Evolutionary conservation across 2,888 invertebrate genomes (phyloP), one percentile per base, ranked within the genome.

Genomic region (Heliconius hortense): DNA sequence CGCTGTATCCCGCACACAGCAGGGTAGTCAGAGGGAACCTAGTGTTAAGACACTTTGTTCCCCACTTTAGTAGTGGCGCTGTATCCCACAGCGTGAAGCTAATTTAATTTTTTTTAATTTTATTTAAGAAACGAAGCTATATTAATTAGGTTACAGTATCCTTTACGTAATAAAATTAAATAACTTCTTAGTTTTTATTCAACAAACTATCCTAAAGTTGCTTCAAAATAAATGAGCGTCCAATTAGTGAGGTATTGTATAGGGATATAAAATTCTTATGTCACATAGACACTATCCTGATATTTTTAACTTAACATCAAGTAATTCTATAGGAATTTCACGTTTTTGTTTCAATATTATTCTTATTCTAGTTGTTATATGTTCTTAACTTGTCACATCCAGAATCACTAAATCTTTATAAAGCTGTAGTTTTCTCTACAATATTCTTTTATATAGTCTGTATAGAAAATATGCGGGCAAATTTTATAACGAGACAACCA

Each of bases 181-280:
- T 59, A 59, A 24, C 4, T 59, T 24, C 59, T 24, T 59, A 2
- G 21, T n/a, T n/a, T 31, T 64, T 68, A 68, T 68, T 53, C n/a
- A 53, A 5, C n/a, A 53, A 67, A 21, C 11, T 2, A 11, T 21
- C 68, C 43, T 59, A 60, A 59, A 39, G 59, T 43, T 60, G 31
- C 35, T 43, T 43, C 43, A 68, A 48, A 62, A 68, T 48, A 68
- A 60, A 68, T 73, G 68, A 68, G 48, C 48, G 35, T 68, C 60
- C 62, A 74, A 68, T 74, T 68, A 74, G 60, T 48, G 43, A 10
- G n/a, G 21, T 43, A 60, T 48, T 48, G 31, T 10, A 43, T 7
- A 26, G 13, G 13, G 13, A 43, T 53, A 56, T 7, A 56, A 56
- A 56, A n/a, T 59, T 24, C n/a, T 59, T 59, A 26, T 59, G 4